Conservation (phyloP, 2,113 vertebrate species). For the Silurus meridionalis region DNA sequence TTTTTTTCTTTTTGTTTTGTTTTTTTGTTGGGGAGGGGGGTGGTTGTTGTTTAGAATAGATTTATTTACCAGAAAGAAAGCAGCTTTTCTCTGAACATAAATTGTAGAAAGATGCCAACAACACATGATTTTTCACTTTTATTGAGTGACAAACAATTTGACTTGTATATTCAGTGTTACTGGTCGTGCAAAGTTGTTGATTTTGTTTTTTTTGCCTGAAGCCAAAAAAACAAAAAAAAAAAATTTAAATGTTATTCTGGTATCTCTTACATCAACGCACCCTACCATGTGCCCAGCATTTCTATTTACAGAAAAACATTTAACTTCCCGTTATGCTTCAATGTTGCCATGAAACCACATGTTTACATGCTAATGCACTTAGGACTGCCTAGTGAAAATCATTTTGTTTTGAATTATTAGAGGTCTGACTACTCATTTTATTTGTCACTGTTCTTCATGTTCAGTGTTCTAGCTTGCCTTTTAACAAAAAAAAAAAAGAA, state of each 20-base stretch:
- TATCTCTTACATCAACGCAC: not conserved
- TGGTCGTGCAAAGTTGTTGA: not conserved
- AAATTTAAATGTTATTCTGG: not conserved
- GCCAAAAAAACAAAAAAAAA: too few species aligned
- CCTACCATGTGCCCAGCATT: constrained; percentile 8
- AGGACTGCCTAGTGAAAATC: not conserved
- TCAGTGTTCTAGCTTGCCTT: not conserved
- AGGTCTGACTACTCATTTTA: not conserved
- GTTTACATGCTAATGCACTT: constrained; percentile 57
- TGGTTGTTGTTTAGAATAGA: not conserved
- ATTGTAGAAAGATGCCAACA: not conserved
- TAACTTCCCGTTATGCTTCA: constrained; percentile 58
- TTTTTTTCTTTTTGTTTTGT: not conserved
- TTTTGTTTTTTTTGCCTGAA: not conserved
- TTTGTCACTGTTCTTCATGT: not conserved
- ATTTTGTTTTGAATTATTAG: not conserved
- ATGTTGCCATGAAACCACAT: constrained; percentile 40
- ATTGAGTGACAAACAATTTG: not conserved
- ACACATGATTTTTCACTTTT: constrained; percentile 11
- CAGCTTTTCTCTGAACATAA: not conserved
- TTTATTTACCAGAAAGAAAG: constrained; percentile 5
- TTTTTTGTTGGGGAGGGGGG: too few species aligned
- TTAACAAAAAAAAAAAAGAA: not conserved
- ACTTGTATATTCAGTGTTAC: not conserved
- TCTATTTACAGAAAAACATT: constrained; percentile 29